These are phyloP conservation scores for Tortrix viridana DNA, from an alignment of 2,888 invertebrate species.

Conservation along the genomic window DNA sequence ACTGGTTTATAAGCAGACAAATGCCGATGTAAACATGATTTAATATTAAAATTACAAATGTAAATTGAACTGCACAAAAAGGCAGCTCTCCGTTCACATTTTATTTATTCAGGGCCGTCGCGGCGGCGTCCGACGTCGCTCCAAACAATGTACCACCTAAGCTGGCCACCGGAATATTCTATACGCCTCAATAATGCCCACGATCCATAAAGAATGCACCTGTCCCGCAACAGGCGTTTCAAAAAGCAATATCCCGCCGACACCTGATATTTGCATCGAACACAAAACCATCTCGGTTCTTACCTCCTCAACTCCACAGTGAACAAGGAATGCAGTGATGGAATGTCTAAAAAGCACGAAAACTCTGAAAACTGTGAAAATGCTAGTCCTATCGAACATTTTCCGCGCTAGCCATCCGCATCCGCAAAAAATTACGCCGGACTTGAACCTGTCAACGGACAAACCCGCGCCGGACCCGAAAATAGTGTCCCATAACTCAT, in stretches of 20 bases:
- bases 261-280: slow-evolving; percentile 51
- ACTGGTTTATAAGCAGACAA: slow-evolving; percentile 19
- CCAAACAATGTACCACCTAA: slow-evolving; percentile 63
- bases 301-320: slow-evolving; percentile 49
- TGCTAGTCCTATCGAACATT: slow-evolving; percentile 80
- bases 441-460: slow-evolving; percentile 51
- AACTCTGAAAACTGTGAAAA: slow-evolving; percentile 79
- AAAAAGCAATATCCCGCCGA: slow-evolving; percentile 39
- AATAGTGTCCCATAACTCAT: slow-evolving; percentile 63
- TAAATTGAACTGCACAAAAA: slow-evolving; percentile 43
- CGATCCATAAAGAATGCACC: slow-evolving; percentile 68
- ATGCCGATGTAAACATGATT: slow-evolving; percentile 23
- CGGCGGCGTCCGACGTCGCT: slow-evolving; percentile 52
- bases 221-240: slow-evolving; percentile 61
- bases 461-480: slow-evolving; percentile 51
- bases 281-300: slow-evolving; percentile 62
- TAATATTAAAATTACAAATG: slow-evolving; percentile 39
- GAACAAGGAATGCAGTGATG: slow-evolving; percentile 82
- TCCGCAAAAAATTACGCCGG: slow-evolving; percentile 65
- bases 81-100: slow-evolving; percentile 57
- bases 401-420: slow-evolving; percentile 73
- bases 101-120: slow-evolving; percentile 67
- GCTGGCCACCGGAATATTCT: slow-evolving; percentile 65
- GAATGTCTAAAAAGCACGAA: slow-evolving; percentile 76
- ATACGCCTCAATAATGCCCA: slow-evolving; percentile 68